phyloP scores from a whole-genome alignment of 1,140 invertebrate species.

The Liolophura sinensis region DNA sequence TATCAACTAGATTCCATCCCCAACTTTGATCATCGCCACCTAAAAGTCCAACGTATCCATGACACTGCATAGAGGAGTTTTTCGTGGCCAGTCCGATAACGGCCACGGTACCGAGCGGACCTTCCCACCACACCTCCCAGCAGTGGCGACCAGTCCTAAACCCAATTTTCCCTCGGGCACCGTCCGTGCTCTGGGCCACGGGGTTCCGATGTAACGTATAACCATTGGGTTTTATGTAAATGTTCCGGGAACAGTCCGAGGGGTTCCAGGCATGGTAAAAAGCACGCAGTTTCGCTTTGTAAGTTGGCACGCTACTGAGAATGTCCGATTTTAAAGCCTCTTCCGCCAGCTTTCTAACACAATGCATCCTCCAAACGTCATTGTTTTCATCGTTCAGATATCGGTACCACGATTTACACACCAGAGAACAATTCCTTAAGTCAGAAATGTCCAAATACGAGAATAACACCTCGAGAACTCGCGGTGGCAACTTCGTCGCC shows the following conservation, averaged over 20 bases:
- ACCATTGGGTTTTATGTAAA: conserved; percentile 95
- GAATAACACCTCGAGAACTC: conserved; percentile 91
- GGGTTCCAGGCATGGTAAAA: conserved; percentile 97
- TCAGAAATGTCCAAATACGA: conserved; percentile 88
- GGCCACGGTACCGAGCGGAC: conserved; percentile 75
- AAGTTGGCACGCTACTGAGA: conserved; percentile 83
- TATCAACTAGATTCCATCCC: conserved; percentile 99
- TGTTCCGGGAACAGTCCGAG: conserved; percentile 94
- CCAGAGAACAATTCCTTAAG: conserved; percentile 84
- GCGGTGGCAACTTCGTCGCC: conserved; percentile 66
- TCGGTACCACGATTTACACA: conserved; percentile 92
- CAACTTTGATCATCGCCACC: conserved; percentile 96
- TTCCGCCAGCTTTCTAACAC: conserved; percentile 82
- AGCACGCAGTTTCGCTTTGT: conserved; percentile 92
- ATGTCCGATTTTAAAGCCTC: conserved; percentile 92
- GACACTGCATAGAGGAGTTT: conserved; percentile 84
- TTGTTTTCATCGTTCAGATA: conserved; percentile 92
- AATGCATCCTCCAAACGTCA: conserved; percentile 93
- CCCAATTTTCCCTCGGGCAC: conserved; percentile 89
- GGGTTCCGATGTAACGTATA: conserved; percentile 98
- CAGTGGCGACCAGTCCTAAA: conserved; percentile 92
- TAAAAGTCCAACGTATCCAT: conserved; percentile 91
- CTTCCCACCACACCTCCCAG: conserved; percentile 99
- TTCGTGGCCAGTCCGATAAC: conserved; percentile 84
- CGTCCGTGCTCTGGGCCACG: conserved; percentile 98